Percentiles rank a stretch among this genome's conserved stretches.
Evolutionary conservation across 1,140 invertebrate species (phyloP).

Genomic region (Arctopsyche grandis): DNA sequence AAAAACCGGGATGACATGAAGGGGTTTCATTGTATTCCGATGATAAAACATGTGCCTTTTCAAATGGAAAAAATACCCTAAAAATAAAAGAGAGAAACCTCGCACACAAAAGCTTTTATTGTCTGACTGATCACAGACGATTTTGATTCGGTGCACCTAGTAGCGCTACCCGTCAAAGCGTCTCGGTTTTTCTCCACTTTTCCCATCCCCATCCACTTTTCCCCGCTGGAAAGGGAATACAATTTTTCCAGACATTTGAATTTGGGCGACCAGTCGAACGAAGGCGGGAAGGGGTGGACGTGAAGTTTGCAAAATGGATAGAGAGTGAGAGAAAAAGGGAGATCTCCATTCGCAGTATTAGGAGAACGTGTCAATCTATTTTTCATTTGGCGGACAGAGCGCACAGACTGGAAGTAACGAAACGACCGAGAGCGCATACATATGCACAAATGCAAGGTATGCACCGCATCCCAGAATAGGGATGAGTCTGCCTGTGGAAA

Average conservation of each 20-base stretch:
- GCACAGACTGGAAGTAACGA: slow-evolving; percentile 2
- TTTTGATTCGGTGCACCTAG: slow-evolving; percentile 17
- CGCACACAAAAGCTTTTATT: slow-evolving; percentile 10
- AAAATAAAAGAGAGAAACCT: background rate
- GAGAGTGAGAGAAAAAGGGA: background rate
- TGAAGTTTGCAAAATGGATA: slow-evolving; percentile 18
- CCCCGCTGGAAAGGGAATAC: slow-evolving; percentile 9
- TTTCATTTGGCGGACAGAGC: slow-evolving; percentile 41
- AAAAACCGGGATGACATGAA: background rate
- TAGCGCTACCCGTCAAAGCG: background rate
- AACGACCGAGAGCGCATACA: background rate
- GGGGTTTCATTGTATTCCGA: background rate
- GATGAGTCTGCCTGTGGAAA: slow-evolving; percentile 12
- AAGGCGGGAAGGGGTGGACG: background rate
- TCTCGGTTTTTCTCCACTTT: background rate
- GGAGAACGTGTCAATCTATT: slow-evolving; percentile 50
- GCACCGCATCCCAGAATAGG: background rate
- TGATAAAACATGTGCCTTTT: background rate
- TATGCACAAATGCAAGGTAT: slow-evolving; percentile 7
- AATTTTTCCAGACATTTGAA: slow-evolving; percentile 50
- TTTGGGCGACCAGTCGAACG: slow-evolving; percentile 26
- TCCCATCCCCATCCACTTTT: background rate
- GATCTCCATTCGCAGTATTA: slow-evolving; percentile 48
- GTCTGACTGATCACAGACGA: slow-evolving; percentile 22
- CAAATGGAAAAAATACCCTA: background rate